Evolutionary conservation across 2,113 vertebrate genomes (phyloP), one percentile per base, ranked within the genome.

Genomic region (Anarhynchus alexandrinus): DNA sequence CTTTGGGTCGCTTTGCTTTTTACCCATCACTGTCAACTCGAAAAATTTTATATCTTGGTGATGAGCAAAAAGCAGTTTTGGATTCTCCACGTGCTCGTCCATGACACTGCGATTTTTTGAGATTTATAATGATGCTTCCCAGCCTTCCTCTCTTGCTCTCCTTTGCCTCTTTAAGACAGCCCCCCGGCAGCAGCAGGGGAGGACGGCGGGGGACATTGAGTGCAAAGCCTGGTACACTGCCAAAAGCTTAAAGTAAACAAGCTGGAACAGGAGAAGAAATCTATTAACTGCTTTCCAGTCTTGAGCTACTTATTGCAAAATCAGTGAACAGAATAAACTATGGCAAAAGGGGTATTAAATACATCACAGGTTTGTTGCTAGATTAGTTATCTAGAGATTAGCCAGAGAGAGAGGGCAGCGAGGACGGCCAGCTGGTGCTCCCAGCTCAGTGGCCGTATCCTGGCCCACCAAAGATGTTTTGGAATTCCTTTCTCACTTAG

Each of bases 211-310:
- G 93, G 73, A 86, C 52, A 94, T 6, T 38, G 71, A 89, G 74
- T 25, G 78, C 93, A 95, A 94, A 77, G 70, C 55, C 59, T 86
- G 80, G 51, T 54, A 21, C 0, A 0, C 62, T 91, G 91, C 89
- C 93, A 95, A 86, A 87, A 87, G 21, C 58, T 86, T 51, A 73
- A 97, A 93, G 94, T 85, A 95, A 95, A 95, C 95, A 94, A 90
- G 58, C 54, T 80, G 86, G 91, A 97, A 93, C 64, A 52, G 84
- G 73, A 91, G 67, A 90, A 83, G 71, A 95, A 95, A 95, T 88
- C 89, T 91, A 82, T 90, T 93, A 95, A 85, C 81, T 90, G 54
- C 89, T 93, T 94, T 94, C 70, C 47, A 86, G 79, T 73, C 74
- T 91, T 79, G 34, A 94, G 78, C 82, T 93, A 70, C 94, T 96